A percentile compares a stretch with the other conserved stretches of the same genome.
Conservation (phyloP, 2,888 invertebrate species). For the Ecliptopera silaceata region DNA sequence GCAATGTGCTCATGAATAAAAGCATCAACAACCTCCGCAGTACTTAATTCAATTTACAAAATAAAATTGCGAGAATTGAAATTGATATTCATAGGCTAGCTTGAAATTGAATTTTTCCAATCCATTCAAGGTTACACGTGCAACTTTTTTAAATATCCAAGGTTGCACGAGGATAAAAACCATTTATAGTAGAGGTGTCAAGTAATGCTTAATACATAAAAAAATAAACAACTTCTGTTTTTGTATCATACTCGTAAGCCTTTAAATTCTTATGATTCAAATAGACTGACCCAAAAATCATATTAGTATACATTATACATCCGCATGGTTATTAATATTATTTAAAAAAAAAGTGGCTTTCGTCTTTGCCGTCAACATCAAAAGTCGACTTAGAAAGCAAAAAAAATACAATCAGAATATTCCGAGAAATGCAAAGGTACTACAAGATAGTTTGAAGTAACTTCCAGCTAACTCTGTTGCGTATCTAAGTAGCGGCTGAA, state of each 20-base stretch:
- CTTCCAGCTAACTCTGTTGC: constrained; percentile 37
- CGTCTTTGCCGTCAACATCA: no score
- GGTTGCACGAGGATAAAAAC: constrained; percentile 10
- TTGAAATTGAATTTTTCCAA: constrained; percentile 17
- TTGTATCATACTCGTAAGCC: no score
- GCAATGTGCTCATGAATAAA: background rate
- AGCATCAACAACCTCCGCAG: background rate
- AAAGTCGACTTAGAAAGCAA: no score
- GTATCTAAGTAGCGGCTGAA: constrained; percentile 54
- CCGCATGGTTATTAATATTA: no score
- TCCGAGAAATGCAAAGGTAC: background rate
- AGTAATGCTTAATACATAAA: background rate
- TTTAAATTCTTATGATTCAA: no score
- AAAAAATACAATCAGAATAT: background rate
- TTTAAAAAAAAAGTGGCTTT: no score
- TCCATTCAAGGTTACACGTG: constrained; percentile 21
- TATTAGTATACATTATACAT: no score
- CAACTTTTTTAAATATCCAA: constrained; percentile 21
- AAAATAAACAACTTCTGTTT: background rate
- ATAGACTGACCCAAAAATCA: no score
- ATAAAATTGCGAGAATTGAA: constrained; percentile 7
- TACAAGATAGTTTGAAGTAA: constrained; percentile 2
- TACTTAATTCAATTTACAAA: constrained; percentile 6
- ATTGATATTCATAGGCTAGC: constrained; percentile 21
- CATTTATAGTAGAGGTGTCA: background rate